Evolutionary conservation across 1,140 invertebrate species (phyloP).

Genomic region (Drosophila seguyi): DNA sequence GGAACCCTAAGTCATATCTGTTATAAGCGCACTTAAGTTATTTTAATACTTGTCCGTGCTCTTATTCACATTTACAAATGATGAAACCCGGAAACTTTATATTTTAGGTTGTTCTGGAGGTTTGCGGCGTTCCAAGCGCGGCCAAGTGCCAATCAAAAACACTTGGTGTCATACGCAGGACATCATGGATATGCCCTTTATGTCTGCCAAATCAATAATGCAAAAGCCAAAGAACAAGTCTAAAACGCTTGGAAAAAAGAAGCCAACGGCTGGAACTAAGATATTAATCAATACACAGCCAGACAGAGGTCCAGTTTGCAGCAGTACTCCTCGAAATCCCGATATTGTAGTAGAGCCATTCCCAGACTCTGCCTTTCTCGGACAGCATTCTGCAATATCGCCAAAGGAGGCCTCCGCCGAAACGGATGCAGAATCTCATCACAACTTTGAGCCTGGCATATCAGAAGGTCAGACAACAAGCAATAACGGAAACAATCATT

Average conservation of each 20-base stretch:
- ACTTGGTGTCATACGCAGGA: conserved; percentile 51
- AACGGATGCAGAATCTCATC: background rate
- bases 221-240: background rate
- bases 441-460: background rate
- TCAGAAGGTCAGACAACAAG: background rate
- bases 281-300: background rate
- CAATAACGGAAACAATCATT: background rate
- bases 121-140: conserved; percentile 65
- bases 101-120: conserved; percentile 1
- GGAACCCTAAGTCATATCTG: too few relatives aligned
- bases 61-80: too few relatives aligned
- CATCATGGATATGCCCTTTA: conserved; percentile 30
- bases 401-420: background rate
- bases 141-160: conserved; percentile 61
- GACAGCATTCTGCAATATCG: background rate
- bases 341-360: background rate
- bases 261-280: background rate
- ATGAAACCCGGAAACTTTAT: too few relatives aligned
- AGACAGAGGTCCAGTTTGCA: conserved; percentile 20
- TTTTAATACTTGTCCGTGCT: too few relatives aligned
- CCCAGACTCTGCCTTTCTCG: conserved; percentile 4
- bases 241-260: background rate
- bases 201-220: background rate
- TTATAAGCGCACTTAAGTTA: too few relatives aligned
- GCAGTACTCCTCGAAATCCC: conserved; percentile 37